A percentile compares a stretch with the other conserved stretches of the same genome.
These are phyloP conservation scores for Cyprinodon tularosa DNA, from an alignment of 2,113 vertebrate species.

Conservation along the genomic window DNA sequence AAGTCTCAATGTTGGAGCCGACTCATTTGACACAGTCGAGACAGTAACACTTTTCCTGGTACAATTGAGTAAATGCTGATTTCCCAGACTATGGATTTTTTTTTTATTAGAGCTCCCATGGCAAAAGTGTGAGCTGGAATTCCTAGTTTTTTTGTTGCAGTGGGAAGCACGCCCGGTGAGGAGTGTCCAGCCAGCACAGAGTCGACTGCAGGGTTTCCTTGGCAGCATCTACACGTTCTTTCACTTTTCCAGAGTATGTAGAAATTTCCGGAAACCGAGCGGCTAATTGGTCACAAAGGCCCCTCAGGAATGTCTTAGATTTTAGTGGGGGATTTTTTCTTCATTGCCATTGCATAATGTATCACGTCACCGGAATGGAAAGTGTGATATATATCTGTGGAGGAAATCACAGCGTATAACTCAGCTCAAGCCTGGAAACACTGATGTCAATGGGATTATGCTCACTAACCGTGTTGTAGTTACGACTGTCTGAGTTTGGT, in stretches of 20 bases:
- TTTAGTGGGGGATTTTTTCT: slow-evolving; percentile 20
- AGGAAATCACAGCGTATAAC: slow-evolving; percentile 29
- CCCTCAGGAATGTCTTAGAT: slow-evolving; percentile 59
- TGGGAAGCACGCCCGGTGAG: slow-evolving; percentile 53
- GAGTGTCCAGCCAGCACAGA: slow-evolving; percentile 37
- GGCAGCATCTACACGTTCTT: slow-evolving; percentile 59
- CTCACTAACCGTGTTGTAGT: slow-evolving; percentile 29
- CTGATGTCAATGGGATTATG: slow-evolving; percentile 60
- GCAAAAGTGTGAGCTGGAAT: slow-evolving; percentile 59
- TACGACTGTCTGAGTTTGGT: slow-evolving; percentile 42
- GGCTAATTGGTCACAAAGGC: slow-evolving; percentile 67
- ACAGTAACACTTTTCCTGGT: background rate
- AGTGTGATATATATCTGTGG: slow-evolving; percentile 60
- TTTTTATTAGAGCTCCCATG: slow-evolving; percentile 59
- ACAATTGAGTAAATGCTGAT: slow-evolving; percentile 5
- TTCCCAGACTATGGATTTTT: slow-evolving; percentile 28
- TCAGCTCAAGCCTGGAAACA: slow-evolving; percentile 60
- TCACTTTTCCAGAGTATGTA: slow-evolving; percentile 64
- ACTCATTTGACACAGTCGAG: background rate
- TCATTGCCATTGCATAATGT: slow-evolving; percentile 60
- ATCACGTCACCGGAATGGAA: slow-evolving; percentile 63
- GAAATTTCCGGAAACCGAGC: slow-evolving; percentile 66
- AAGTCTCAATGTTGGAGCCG: background rate
- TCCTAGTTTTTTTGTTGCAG: slow-evolving; percentile 66
- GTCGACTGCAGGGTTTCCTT: slow-evolving; percentile 66